Percentiles rank a stretch among this genome's conserved stretches.
phyloP scores from a whole-genome alignment of 2,113 vertebrate species.

The Melanerpes aurifrons region DNA sequence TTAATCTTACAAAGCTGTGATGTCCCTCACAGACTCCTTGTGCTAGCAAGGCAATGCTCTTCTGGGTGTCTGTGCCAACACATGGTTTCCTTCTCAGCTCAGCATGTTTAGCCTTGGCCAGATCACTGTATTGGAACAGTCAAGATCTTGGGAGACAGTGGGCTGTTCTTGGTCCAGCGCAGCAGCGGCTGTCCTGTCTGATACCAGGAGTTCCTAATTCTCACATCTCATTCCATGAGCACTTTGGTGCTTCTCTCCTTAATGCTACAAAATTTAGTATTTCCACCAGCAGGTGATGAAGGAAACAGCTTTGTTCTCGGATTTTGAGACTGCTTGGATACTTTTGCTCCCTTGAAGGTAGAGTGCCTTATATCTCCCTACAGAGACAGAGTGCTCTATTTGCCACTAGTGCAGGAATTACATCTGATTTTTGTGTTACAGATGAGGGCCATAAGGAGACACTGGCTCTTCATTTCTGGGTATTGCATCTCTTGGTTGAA shows the following conservation, averaged over 20 bases:
- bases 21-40: not conserved
- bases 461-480: not conserved
- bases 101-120: not conserved
- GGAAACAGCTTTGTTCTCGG: slow-evolving; percentile 34
- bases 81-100: not conserved
- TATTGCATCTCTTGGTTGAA: not conserved
- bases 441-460: not conserved
- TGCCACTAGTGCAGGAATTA: not conserved
- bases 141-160: not conserved
- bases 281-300: slow-evolving; percentile 25
- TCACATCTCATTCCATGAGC: not conserved
- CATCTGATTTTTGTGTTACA: slow-evolving; percentile 24
- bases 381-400: not conserved
- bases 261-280: not conserved
- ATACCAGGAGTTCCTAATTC: not conserved
- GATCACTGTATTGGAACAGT: not conserved
- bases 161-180: not conserved
- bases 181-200: not conserved
- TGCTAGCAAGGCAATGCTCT: not conserved
- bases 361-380: slow-evolving; percentile 10
- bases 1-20: not conserved
- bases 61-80: not conserved
- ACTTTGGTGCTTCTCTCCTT: not conserved
- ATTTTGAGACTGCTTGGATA: slow-evolving; percentile 40
- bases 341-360: slow-evolving; percentile 42